A percentile compares a stretch with the other conserved stretches of the same genome.
Evolutionary conservation across 1,140 invertebrate species (phyloP).

Genomic region (Drosophila seguyi): DNA sequence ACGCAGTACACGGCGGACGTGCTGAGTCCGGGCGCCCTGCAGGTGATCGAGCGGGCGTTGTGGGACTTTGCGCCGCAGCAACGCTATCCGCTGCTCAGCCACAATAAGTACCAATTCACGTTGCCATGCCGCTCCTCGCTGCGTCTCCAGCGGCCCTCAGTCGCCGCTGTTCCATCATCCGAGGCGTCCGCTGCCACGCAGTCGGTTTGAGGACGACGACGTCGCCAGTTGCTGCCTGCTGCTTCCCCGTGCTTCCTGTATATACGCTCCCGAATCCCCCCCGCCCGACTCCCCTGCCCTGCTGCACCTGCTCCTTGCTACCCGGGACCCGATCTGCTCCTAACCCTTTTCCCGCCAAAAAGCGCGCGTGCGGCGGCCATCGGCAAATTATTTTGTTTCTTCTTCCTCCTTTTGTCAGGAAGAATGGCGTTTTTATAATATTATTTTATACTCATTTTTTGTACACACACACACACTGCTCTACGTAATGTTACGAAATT

Average conservation of each 20-base stretch:
- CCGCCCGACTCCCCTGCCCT: background rate
- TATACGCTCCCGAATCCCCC: slow-evolving; percentile 26
- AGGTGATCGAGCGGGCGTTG: slow-evolving; percentile 81
- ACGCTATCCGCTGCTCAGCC: slow-evolving; percentile 74
- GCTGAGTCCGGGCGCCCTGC: slow-evolving; percentile 71
- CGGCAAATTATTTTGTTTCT: slow-evolving; percentile 14
- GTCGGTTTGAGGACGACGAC: slow-evolving; percentile 46
- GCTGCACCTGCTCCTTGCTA: background rate
- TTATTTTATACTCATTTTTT: slow-evolving; percentile 21
- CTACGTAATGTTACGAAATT: slow-evolving; percentile 15
- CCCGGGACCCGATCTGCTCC: background rate
- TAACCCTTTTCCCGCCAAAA: slow-evolving; percentile 5
- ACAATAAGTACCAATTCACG: slow-evolving; percentile 84
- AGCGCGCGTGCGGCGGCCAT: background rate
- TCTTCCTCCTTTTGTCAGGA: slow-evolving; percentile 14
- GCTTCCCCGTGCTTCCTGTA: slow-evolving; percentile 39
- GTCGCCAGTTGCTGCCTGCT: background rate
- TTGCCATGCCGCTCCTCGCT: slow-evolving; percentile 85
- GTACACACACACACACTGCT: background rate
- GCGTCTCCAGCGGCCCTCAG: slow-evolving; percentile 64
- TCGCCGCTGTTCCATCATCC: background rate
- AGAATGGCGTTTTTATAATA: slow-evolving; percentile 15
- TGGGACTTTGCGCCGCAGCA: slow-evolving; percentile 80
- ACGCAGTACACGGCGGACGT: slow-evolving; percentile 85
- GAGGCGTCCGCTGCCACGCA: slow-evolving; percentile 44